phyloP scores from a whole-genome alignment of 2,797 vertebrate genomes.

The Chromobotia macracanthus region DNA sequence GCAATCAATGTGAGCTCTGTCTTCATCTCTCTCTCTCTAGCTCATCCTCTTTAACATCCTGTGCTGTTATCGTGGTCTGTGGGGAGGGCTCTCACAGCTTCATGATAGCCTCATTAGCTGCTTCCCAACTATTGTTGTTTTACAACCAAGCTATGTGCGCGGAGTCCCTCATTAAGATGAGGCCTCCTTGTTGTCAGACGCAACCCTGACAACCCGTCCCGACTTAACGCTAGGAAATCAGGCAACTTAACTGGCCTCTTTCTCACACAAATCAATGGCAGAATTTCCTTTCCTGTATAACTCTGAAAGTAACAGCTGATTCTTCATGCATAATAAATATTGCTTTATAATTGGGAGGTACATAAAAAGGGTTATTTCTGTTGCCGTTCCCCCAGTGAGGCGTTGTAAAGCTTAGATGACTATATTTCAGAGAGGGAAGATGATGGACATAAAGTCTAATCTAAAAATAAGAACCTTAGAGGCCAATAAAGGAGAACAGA shows the following conservation, averaged over 20 bases:
- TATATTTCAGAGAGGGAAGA: slow-evolving; percentile 51
- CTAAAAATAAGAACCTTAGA: slow-evolving; percentile 56
- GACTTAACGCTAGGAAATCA: slow-evolving; percentile 71
- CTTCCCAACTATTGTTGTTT: slow-evolving; percentile 84
- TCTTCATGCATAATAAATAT: slow-evolving; percentile 49
- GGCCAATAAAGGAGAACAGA: slow-evolving; percentile 59
- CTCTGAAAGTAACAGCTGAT: slow-evolving; percentile 3
- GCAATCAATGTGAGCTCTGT: slow-evolving; percentile 75
- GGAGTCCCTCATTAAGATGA: slow-evolving; percentile 86
- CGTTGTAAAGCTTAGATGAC: slow-evolving; percentile 50
- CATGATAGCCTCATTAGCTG: slow-evolving; percentile 86
- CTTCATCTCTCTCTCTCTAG: slow-evolving; percentile 61
- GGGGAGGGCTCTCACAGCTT: slow-evolving; percentile 78
- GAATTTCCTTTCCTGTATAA: slow-evolving; percentile 37
- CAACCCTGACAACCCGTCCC: slow-evolving; percentile 74
- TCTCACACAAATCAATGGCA: slow-evolving; percentile 77
- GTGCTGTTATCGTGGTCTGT: slow-evolving; percentile 73
- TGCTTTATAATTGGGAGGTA: slow-evolving; percentile 21
- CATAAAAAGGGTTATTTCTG: slow-evolving; percentile 22
- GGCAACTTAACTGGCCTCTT: slow-evolving; percentile 70
- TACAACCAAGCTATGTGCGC: slow-evolving; percentile 84
- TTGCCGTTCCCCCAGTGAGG: slow-evolving; percentile 17
- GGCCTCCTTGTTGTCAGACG: slow-evolving; percentile 70
- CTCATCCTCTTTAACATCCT: slow-evolving; percentile 74
- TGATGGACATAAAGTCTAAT: slow-evolving; percentile 47